Evolutionary conservation across 1,140 invertebrate species (phyloP), one percentile per base, ranked within the genome.

Genomic region (Drosophila tsacasi): DNA sequence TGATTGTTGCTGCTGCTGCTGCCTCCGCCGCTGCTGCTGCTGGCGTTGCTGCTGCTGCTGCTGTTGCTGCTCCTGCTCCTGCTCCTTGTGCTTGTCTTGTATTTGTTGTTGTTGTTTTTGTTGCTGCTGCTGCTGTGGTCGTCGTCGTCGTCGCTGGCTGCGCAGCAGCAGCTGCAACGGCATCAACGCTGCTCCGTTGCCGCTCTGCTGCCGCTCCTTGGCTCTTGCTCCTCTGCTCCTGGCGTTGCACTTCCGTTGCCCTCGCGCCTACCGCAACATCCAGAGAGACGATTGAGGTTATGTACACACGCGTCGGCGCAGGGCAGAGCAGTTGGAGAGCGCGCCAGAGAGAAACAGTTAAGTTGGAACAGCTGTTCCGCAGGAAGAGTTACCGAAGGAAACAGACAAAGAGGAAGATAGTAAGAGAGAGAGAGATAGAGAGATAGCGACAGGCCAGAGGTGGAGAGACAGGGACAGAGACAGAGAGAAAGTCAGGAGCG

Each of bases 81-180:
- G 73, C 68, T 80, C 64, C 44, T 74, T 25, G 5, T 60, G 30
- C 50, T 49, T 67, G 49, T 74, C 46, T 25, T 74, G 58, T 46
- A 35, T 13, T n/a, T 57, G 49, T 12, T 61, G 52, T n/a, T 44
- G 42, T 13, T 46, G 44, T 25, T 46, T 19, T 44, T 76, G 52
- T 39, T 75, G 57, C 10, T 61, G 52, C 44, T 74, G 40, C 50
- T 62, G 58, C 50, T 63, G 73, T 13, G 60, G 62, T 52, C 27
- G 61, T 66, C 65, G 72, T 64, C 73, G 86, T 57, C 65, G 71
- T 76, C 72, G 81, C 76, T 60, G 73, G 69, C 83, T 81, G 79
- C 80, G 81, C 85, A 91, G 87, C 87, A 84, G 83, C 83, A 89
- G 89, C 84, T 86, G 90, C 89, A 84, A 91, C 84, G 80, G 80